These are phyloP conservation scores for Streblospio benedicti DNA, from an alignment of 1,140 invertebrate genomes.

Conservation along the genomic window DNA sequence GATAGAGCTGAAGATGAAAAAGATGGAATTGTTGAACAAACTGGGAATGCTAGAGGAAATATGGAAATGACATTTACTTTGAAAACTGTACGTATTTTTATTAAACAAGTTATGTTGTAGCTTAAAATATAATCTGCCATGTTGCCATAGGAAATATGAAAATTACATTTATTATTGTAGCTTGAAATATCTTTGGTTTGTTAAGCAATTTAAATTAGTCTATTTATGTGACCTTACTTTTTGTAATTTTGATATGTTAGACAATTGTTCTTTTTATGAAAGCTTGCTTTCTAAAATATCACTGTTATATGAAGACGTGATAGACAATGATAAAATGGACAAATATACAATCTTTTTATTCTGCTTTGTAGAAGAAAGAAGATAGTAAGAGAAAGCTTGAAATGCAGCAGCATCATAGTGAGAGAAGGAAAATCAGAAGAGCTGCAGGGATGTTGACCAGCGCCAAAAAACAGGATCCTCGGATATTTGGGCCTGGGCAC, in stretches of 20 bases:
- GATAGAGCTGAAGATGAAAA: too few relatives aligned
- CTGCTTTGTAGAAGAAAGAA: conserved; percentile 19
- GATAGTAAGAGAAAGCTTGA: conserved; percentile 22
- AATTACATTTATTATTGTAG: too few relatives aligned
- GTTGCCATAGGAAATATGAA: too few relatives aligned
- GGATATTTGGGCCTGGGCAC: too few relatives aligned
- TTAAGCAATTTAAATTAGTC: not conserved
- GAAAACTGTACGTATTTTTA: conserved; percentile 49
- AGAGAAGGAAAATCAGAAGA: conserved; percentile 62
- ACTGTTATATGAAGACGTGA: too few relatives aligned
- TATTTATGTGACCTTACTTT: not conserved
- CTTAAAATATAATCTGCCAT: not conserved
- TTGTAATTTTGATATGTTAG: too few relatives aligned
- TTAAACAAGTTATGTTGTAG: not conserved
- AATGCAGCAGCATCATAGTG: conserved; percentile 59
- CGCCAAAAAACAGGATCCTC: conserved; percentile 11
- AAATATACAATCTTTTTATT: conserved; percentile 5
- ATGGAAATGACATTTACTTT: conserved; percentile 69
- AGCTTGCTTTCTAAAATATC: too few relatives aligned
- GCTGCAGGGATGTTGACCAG: conserved; percentile 50
- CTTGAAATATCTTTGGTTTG: too few relatives aligned
- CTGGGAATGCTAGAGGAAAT: conserved; percentile 58
- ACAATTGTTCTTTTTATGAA: conserved; percentile 8
- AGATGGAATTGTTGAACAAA: too few relatives aligned
- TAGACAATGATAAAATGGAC: too few relatives aligned